Base-by-base conservation (phyloP, 23 tunicate genomes). In the Phallusia fumigata region DNA sequence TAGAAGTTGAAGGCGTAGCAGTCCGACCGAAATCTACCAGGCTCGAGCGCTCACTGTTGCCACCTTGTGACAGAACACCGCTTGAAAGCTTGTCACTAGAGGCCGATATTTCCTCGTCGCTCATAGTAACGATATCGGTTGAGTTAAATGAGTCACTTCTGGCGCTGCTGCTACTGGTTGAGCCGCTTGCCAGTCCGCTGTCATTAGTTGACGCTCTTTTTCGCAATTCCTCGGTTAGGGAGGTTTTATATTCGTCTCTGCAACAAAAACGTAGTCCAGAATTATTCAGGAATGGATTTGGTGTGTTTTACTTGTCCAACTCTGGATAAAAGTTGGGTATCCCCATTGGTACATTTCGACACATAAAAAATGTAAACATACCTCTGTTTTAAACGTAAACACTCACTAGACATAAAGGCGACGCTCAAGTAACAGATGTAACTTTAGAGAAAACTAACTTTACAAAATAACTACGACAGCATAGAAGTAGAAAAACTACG, bases 171-270 rank as follows among this genome's bases (percentile, higher is more conserved):
- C 16, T 74, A 24, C 69, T 24, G 31, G 74, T 26, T 30, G 77
- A 36, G 32, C 81, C 81, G 22, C 44, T 44, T 2, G 33, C 58
- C 81, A 77, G 6, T 36, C 81, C 81, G 26, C 81, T 77, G 58
- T 77, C 81, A 11, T 30, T 34, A 16, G 81, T 77, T 5, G 33
- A 28, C 22, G 53, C 32, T 21, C 81, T 40, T n/a, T 77, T 77
- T 10, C 81, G 53, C 24, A 31, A 2, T 22, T 35, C 81, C 18
- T 77, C 81, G 69, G 69, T 58, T 58, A 58, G 13, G 8, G 69
- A 58, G 69, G 69, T 58, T 58, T 58, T 58, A 16, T 58, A 58
- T 58, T 58, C 69, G 69, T 58, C 69, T 16, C 69, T 58, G 69
- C 47, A 40, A 40, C n/a, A n/a, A n/a, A n/a, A n/a, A n/a, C n/a